These are phyloP conservation scores for Thomomys bottae DNA, from an alignment of 2,113 vertebrate species.

Conservation along the genomic window DNA sequence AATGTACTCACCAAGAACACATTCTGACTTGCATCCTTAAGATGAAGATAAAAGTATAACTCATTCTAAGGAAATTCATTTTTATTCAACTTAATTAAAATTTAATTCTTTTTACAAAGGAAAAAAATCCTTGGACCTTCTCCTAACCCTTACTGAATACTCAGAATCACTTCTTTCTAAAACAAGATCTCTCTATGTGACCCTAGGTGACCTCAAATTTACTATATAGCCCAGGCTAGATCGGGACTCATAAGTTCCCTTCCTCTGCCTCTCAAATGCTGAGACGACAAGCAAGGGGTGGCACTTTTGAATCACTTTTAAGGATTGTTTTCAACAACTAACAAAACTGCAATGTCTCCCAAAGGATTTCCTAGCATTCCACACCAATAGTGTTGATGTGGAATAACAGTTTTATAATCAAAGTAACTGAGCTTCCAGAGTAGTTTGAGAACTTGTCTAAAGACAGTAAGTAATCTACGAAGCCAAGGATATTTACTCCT, in stretches of 20 bases:
- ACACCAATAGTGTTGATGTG: not conserved
- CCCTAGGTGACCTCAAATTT: too few relatives aligned
- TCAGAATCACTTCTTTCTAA: slow-evolving; percentile 7
- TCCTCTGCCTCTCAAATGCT: not conserved
- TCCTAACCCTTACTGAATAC: not conserved
- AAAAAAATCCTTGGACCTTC: not conserved
- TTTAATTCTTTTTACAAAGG: not conserved
- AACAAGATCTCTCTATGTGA: not conserved
- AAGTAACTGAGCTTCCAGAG: not conserved
- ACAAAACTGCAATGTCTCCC: not conserved
- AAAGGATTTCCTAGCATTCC: not conserved
- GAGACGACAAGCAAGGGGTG: not conserved
- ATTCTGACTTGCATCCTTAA: slow-evolving; percentile 36
- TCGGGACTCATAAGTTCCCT: not conserved
- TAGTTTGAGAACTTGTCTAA: not conserved
- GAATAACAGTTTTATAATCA: not conserved
- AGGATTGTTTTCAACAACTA: slow-evolving; percentile 35
- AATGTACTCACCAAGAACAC: not conserved
- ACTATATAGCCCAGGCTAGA: not conserved
- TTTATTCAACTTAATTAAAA: slow-evolving; percentile 1
- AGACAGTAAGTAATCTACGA: not conserved
- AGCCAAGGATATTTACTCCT: not conserved
- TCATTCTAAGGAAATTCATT: slow-evolving; percentile 46
- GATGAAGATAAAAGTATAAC: slow-evolving; percentile 46
- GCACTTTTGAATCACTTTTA: slow-evolving; percentile 6